Evolutionary conservation across 2,113 vertebrate genomes (phyloP).

Genomic region (Spilogale gracilis): DNA sequence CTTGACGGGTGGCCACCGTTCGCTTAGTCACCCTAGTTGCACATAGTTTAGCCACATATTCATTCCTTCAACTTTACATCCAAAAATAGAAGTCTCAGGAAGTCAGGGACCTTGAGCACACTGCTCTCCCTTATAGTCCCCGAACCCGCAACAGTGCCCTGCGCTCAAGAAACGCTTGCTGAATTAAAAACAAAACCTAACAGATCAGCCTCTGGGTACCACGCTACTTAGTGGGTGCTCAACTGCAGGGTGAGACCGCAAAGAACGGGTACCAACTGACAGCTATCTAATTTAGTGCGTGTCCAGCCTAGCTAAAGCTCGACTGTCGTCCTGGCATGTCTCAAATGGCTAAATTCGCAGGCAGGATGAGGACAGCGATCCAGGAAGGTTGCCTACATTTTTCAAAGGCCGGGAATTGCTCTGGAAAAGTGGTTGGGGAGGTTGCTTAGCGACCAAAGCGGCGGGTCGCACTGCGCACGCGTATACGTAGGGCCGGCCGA

Average conservation of each 20-base stretch:
- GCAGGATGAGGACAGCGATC: not conserved
- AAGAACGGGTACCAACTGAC: not conserved
- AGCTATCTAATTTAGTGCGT: not conserved
- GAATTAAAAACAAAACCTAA: not conserved
- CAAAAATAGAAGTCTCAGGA: not conserved
- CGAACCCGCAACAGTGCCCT: not conserved
- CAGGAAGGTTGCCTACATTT: not conserved
- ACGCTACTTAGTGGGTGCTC: not conserved
- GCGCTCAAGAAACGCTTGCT: not conserved
- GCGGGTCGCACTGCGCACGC: not conserved
- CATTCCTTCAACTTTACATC: not conserved
- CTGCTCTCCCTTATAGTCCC: not conserved
- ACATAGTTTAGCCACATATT: not conserved
- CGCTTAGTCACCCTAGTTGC: not conserved
- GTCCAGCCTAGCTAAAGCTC: not conserved
- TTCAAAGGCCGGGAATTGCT: fast-evolving
- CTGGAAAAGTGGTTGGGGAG: fast-evolving
- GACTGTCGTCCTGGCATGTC: not conserved
- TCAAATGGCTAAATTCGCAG: not conserved
- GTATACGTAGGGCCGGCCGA: fast-evolving
- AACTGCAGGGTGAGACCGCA: not conserved
- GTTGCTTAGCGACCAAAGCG: constrained; percentile 13
- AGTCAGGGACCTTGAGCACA: not conserved
- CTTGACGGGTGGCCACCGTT: too few species aligned
- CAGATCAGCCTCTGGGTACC: not conserved